These are phyloP conservation scores for Aphodius sticticus DNA, from an alignment of 2,888 invertebrate genomes.

Conservation along the genomic window DNA sequence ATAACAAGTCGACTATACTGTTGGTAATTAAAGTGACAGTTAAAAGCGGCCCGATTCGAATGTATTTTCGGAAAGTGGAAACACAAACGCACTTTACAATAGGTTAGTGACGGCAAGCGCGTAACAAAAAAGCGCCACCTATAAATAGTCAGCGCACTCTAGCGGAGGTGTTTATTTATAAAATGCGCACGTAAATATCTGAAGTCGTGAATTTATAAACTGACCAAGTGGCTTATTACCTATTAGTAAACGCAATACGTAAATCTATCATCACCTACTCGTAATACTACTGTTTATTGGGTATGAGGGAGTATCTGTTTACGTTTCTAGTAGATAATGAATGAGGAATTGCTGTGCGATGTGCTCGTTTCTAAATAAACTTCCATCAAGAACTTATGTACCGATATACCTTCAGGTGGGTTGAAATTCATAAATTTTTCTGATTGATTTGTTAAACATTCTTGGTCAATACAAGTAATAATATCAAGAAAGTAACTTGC, in stretches of 20 bases:
- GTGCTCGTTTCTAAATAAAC: no score
- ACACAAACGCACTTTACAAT: background rate
- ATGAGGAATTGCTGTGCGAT: background rate
- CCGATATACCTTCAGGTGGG: no score
- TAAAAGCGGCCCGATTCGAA: background rate
- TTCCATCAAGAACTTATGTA: no score
- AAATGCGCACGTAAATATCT: background rate
- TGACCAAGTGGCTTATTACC: background rate
- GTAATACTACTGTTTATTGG: background rate
- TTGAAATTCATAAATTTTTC: no score
- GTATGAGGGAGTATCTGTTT: background rate
- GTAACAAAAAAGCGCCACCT: conserved; percentile 4
- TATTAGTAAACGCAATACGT: background rate
- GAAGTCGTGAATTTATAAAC: background rate
- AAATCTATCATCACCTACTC: background rate
- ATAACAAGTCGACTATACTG: background rate
- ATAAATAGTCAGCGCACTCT: background rate
- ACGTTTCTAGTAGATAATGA: background rate
- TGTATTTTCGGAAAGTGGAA: background rate
- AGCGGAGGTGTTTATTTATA: conserved; percentile 4
- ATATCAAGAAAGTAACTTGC: no score
- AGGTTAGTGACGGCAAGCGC: background rate
- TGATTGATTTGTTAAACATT: no score
- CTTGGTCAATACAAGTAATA: no score
- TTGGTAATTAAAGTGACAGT: background rate